These are phyloP conservation scores for Pseudococcus longispinus DNA, from an alignment of 2,888 invertebrate genomes.

Conservation along the genomic window DNA sequence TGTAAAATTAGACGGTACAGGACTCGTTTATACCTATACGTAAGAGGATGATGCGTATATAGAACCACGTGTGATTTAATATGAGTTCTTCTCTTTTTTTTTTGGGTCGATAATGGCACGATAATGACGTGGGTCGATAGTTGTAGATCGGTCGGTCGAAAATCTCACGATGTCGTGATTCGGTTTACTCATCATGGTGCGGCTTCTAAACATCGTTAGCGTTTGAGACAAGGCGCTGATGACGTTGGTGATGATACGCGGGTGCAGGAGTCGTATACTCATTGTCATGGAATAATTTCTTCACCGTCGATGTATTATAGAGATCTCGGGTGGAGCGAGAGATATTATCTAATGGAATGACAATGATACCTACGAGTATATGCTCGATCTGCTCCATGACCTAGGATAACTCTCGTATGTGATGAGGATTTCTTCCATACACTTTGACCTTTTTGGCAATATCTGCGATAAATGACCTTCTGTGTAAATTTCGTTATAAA, in stretches of 20 bases:
- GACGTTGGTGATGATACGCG: slow-evolving; percentile 4
- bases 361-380: background rate
- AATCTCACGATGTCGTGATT: slow-evolving; percentile 44
- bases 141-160: slow-evolving; percentile 43
- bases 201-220: slow-evolving; percentile 7
- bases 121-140: slow-evolving; percentile 40
- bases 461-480: background rate
- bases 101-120: slow-evolving; percentile 42
- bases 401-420: background rate
- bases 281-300: slow-evolving; percentile 13
- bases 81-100: slow-evolving; percentile 9
- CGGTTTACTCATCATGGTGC: slow-evolving; percentile 18
- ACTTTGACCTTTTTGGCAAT: background rate
- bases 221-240: slow-evolving; percentile 5
- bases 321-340: background rate
- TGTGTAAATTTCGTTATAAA: background rate
- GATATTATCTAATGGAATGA: slow-evolving; percentile 20
- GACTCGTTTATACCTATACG: too few relatives aligned
- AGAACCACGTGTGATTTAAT: slow-evolving; percentile 21
- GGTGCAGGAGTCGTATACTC: background rate
- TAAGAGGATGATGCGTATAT: background rate
- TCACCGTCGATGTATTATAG: background rate
- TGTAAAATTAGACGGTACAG: background rate
- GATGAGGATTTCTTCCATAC: background rate
- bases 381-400: background rate